Percentiles rank a stretch among this genome's conserved stretches.
These are phyloP conservation scores for Listrodromus nycthemerus DNA, from an alignment of 2,888 invertebrate genomes.

Conservation along the genomic window DNA sequence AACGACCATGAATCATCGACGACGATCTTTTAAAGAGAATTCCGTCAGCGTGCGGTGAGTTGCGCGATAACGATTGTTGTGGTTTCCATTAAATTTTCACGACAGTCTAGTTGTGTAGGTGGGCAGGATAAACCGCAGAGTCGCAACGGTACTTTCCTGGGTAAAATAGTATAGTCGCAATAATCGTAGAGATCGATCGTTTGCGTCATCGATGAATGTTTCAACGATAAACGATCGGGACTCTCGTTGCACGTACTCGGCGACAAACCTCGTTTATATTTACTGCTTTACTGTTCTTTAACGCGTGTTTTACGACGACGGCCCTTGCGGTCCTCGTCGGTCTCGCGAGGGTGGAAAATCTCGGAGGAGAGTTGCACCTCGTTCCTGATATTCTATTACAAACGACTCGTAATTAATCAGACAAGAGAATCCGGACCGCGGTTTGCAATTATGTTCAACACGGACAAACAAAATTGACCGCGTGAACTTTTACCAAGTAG, in stretches of 20 bases:
- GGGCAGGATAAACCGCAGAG: conserved; percentile 59
- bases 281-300: conserved; percentile 8
- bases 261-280: neutral
- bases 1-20: conserved; percentile 46
- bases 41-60: conserved; percentile 41
- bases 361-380: conserved; percentile 50
- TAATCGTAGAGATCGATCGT: conserved; percentile 50
- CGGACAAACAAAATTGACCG: neutral
- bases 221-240: conserved; percentile 44
- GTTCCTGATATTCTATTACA: conserved; percentile 58
- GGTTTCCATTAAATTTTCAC: conserved; percentile 59
- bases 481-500: neutral
- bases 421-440: conserved; percentile 36
- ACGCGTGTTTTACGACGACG: neutral
- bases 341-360: conserved; percentile 44
- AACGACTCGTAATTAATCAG: conserved; percentile 39
- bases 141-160: conserved; percentile 46
- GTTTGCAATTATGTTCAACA: neutral
- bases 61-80: conserved; percentile 62
- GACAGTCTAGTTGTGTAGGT: conserved; percentile 47
- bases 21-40: conserved; percentile 42
- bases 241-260: conserved; percentile 3
- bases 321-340: conserved; percentile 31
- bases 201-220: conserved; percentile 61
- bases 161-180: conserved; percentile 46